Base-by-base conservation (phyloP, 2,113 vertebrate genomes). In the Cebus imitator region DNA sequence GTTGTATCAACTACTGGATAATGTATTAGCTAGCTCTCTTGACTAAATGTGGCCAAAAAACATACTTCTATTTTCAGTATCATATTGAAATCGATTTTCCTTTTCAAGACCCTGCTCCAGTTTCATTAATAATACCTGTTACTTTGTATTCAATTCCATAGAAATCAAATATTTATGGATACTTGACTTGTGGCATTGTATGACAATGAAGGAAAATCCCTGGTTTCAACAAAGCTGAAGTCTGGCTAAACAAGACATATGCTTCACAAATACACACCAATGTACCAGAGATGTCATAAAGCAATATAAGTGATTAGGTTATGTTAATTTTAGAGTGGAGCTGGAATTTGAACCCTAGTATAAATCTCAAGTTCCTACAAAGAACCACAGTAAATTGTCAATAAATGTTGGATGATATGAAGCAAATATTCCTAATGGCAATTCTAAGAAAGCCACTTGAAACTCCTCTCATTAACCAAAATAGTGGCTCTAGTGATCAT, bases 81-180 rank as follows among this genome's bases (percentile, higher is more conserved):
- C 70, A 87, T 80, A 83, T 5, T 75, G 48, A 96, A 94, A 87
- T 87, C 5, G 61, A 43, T 92, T 92, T 88, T 52, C 55, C 17
- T 95, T 97, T 80, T 78, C n/a, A 90, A 72, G 12, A 78, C 78
- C 20, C 82, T 85, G 58, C 37, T 89, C 76, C 52, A 81, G 48
- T 57, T 91, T 94, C 86, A 73, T 32, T 61, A 79, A 16, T n/a
- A 52, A 84, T n/a, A 35, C 11, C 35, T 86, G 70, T 87, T 87
- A 84, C 11, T 66, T 37, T 61, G 50, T 20, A 50, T 48, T 85
- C 30, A 61, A 79, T 52, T 66, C 78, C 85, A 85, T 48, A n/a
- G 76, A 88, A 87, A 70, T 50, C 57, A 79, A 83, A 18, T 50
- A 40, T 70, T 85, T 83, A 35, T 8, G 20, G 55, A 61, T 81